Base-by-base conservation (phyloP, 2,888 invertebrate species). In the Sisyra terminalis region DNA sequence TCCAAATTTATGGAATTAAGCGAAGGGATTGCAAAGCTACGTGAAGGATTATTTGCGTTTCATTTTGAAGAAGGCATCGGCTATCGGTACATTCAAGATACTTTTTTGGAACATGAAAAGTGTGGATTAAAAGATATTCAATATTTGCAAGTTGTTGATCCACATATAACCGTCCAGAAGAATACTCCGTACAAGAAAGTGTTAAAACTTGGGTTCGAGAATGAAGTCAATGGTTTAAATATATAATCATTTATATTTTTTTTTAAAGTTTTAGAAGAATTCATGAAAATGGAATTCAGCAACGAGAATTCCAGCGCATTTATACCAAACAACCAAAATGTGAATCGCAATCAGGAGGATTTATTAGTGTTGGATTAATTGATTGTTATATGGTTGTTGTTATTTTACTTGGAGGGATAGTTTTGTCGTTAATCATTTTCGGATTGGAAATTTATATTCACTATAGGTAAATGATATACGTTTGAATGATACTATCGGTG, bases 11-110 rank as follows among this genome's bases (percentile, higher is more conserved):
- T 74, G 59, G 51, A 66, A 1, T 62, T 77, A 49, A 70, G 74
- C 47, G 72, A 78, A 49, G 80, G 80, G 0, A 70, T 79, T 0
- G 57, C 63, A 47, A 66, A 59, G 50, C 63, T 80, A 51, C 64
- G 70, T 50, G 63, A 70, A 59, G 78, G 77, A 3, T 55, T 78
- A 5, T 80, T 78, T 54, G 79, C 79, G 4, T 79, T 81, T 51
- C 78, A 82, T 55, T 75, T 77, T 65, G 81, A 81, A 59, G 68
- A 70, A 3, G 76, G 79, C 1, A 70, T 75, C 1, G 77, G 77
- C 0, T 82, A 81, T 54, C 75, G 79, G 55, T 62, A 79, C 39
- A 73, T 81, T 3, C 65, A 74, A 17, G 76, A 78, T 58, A 75
- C 73, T 39, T 82, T 76, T 52, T 60, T 67, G 11, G 82, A 82